Evolutionary conservation across 2,888 invertebrate genomes (phyloP), one percentile per base, ranked within the genome.

Genomic region (Hirtodrosophila alboralis): DNA sequence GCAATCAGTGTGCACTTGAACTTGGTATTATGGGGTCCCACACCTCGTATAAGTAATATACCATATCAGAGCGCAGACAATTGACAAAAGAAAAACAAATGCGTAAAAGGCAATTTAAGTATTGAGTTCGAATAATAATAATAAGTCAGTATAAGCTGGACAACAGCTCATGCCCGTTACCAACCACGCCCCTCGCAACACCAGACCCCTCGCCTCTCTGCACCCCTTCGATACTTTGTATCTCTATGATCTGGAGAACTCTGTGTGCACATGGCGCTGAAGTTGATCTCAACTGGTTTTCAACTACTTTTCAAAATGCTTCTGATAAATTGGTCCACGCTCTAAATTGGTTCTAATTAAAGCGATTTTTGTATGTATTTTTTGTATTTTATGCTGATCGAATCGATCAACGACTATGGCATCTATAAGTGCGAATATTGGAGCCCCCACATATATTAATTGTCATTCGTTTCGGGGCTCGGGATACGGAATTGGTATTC

Each of bases 301-400:
- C 84, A 84, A 84, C 79, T 80, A 84, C 84, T 79, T 79, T 79
- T 79, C 72, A 77, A 84, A 80, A 84, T 69, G 81, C 84, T 80
- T 80, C 84, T 80, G 79, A 80, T 80, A 80, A 80, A 80, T 80
- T 84, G 79, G 79, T 80, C 77, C 79, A 65, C 77, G 84, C 75
- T 84, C 73, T 80, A 80, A 84, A 80, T 80, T 80, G 79, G 79
- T 80, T 80, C 77, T 80, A 80, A 80, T 84, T 80, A 84, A 80
- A 80, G 69, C 58, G 57, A 61, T 70, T 75, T 64, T 75, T 68
- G n/a, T n/a, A n/a, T 71, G 59, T 51, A 13, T 37, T n/a, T 43
- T 36, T 21, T n/a, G n/a, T 59, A 36, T 66, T 71, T 78, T 67
- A 81, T 78, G 83, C 79, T 75, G 83, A 78, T 78, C 78, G 73